Evolutionary conservation across 2,888 invertebrate species (phyloP).

Genomic region (Sisyra terminalis): DNA sequence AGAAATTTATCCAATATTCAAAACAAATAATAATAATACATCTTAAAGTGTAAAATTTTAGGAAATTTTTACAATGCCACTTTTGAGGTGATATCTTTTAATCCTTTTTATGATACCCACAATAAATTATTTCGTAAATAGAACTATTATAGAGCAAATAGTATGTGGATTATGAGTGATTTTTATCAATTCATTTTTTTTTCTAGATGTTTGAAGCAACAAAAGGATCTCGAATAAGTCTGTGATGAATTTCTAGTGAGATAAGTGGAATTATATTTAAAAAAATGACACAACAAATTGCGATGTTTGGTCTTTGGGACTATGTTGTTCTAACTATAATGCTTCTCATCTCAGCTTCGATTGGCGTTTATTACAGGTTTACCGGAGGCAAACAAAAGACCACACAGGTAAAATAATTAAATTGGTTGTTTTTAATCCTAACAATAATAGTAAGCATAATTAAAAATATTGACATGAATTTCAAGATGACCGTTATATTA

Average conservation of each 20-base stretch:
- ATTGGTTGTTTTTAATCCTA: no score
- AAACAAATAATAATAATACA: no score
- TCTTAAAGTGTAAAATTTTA: no score
- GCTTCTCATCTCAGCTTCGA: slow-evolving; percentile 51
- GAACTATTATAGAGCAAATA: no score
- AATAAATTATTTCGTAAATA: no score
- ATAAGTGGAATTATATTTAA: not conserved
- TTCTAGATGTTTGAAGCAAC: not conserved
- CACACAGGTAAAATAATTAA: slow-evolving; percentile 44
- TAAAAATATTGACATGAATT: no score
- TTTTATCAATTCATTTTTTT: not conserved
- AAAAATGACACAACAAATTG: not conserved
- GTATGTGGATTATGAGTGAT: no score
- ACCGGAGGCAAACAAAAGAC: slow-evolving; percentile 76
- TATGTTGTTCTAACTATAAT: slow-evolving; percentile 58
- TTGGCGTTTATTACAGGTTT: slow-evolving; percentile 73
- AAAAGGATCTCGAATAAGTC: not conserved
- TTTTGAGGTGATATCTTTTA: no score
- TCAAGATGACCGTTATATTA: not conserved
- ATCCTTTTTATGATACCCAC: no score
- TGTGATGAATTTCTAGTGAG: not conserved
- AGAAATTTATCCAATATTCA: no score
- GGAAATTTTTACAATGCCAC: no score
- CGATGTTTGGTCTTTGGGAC: slow-evolving; percentile 47
- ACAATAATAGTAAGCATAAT: not conserved